Evolutionary conservation across 2,888 invertebrate genomes (phyloP).

Genomic region (Phengaris alcon): DNA sequence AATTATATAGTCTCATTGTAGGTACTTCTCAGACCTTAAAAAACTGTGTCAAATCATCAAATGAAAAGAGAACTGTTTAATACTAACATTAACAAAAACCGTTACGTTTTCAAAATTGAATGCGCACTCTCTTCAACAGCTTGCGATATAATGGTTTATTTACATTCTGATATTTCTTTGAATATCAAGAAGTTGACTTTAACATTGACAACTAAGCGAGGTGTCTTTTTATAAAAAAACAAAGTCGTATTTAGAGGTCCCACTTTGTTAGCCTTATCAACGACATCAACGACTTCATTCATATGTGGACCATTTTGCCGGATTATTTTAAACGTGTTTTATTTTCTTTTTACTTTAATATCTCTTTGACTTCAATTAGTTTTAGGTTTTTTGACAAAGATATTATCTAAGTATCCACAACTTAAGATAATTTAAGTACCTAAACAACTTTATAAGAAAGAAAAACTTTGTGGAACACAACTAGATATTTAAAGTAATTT

Average conservation of each 20-base stretch:
- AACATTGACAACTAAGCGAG: background rate
- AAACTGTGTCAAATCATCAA: background rate
- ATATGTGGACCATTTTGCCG: background rate
- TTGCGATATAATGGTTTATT: background rate
- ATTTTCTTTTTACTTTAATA: background rate
- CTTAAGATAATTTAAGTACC: no score
- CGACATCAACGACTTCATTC: constrained; percentile 17
- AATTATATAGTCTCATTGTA: background rate
- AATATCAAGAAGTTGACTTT: background rate
- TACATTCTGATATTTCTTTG: background rate
- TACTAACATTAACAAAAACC: background rate
- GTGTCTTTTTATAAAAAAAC: background rate
- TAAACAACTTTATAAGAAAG: no score
- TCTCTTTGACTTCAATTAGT: no score
- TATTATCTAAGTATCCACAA: no score
- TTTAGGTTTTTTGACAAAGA: no score
- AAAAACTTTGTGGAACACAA: background rate
- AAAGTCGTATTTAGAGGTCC: background rate
- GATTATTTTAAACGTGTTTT: background rate
- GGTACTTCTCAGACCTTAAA: background rate
- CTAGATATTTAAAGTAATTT: background rate
- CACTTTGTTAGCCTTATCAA: constrained; percentile 11
- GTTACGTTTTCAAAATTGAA: background rate
- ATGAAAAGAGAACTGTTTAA: background rate
- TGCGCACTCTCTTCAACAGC: background rate